Conservation (phyloP, 1,140 invertebrate species). For the Polypedilum vanderplanki region DNA sequence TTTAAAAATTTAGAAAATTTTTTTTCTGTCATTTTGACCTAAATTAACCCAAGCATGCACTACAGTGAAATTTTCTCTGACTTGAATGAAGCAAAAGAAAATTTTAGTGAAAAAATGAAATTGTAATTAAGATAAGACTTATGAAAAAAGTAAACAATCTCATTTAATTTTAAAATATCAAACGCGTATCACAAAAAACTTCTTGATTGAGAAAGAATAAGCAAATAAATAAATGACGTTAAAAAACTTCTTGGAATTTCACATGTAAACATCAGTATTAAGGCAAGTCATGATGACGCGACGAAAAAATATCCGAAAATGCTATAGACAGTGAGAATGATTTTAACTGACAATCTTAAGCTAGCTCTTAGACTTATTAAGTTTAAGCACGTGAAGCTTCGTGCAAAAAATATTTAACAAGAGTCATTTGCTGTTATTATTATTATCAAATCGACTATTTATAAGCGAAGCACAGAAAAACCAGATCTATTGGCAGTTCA, state of each 20-base stretch:
- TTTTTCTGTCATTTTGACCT: too few species aligned
- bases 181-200: too few species aligned
- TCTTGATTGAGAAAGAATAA: too few species aligned
- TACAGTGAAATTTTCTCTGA: too few species aligned
- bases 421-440: neutral
- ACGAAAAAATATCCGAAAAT: neutral
- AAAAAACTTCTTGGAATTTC: neutral
- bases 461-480: neutral
- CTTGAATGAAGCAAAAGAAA: too few species aligned
- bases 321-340: neutral
- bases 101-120: too few species aligned
- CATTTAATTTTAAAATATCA: too few species aligned
- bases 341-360: neutral
- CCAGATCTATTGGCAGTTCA: neutral
- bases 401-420: neutral
- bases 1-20: too few species aligned
- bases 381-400: neutral
- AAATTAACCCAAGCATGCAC: too few species aligned
- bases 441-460: neutral
- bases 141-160: too few species aligned
- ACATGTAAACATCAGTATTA: neutral
- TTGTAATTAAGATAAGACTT: too few species aligned
- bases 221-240: neutral
- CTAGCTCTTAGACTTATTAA: neutral
- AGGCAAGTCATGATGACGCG: neutral